These are phyloP conservation scores for Paracentrotus lividus DNA, from an alignment of 53 echinoderm and acorn worm genomes.

Conservation along the genomic window DNA sequence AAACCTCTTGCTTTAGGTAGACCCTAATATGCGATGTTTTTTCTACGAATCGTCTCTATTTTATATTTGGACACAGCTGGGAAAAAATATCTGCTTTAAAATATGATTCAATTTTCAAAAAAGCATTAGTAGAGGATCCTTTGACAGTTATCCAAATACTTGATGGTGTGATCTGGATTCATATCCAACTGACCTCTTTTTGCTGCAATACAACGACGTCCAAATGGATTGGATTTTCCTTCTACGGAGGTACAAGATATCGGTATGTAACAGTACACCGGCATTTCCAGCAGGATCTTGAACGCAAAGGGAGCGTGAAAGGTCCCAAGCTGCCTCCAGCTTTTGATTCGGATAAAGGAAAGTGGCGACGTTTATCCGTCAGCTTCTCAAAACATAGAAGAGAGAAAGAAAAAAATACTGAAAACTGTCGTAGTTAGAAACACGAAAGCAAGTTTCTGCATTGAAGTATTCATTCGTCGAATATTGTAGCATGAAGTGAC, in stretches of 20 bases:
- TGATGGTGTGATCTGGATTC: neutral
- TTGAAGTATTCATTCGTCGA: neutral
- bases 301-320: conserved; percentile 32
- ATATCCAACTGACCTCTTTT: neutral
- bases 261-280: conserved; percentile 13
- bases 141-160: neutral
- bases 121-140: neutral
- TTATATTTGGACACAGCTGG: neutral
- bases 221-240: neutral
- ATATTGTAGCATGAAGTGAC: neutral
- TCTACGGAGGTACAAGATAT: neutral
- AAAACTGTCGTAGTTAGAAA: neutral
- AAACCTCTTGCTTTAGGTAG: neutral
- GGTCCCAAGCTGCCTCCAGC: conserved; percentile 4
- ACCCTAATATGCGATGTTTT: neutral
- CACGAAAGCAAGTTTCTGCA: neutral
- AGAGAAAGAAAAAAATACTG: neutral
- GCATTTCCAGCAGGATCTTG: conserved; percentile 15
- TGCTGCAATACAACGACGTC: neutral
- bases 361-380: neutral
- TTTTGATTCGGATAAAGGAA: conserved; percentile 17
- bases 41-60: neutral
- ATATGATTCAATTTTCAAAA: neutral
- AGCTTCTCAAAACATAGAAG: conserved; percentile 11
- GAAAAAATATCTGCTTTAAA: neutral